Evolutionary conservation across 2,797 vertebrate species (phyloP).

Genomic region (Ctenopoma kingsleyae): DNA sequence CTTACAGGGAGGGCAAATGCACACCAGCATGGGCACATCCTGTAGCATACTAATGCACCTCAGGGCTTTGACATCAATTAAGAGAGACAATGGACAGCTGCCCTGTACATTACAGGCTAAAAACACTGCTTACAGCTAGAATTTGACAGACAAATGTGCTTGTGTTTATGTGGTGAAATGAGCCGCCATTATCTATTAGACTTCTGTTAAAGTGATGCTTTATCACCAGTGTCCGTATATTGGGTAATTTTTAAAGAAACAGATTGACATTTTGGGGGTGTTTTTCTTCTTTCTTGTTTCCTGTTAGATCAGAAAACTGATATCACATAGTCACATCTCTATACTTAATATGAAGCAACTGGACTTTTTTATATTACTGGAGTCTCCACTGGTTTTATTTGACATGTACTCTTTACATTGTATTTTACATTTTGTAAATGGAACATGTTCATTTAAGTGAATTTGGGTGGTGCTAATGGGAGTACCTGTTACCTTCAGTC

Average conservation of each 20-base stretch:
- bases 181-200: neutral
- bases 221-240: neutral
- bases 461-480: neutral
- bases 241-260: neutral
- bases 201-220: slow-evolving; percentile 19
- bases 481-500: neutral
- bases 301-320: neutral
- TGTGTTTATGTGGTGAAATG: slow-evolving; percentile 9
- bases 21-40: slow-evolving; percentile 61
- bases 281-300: neutral
- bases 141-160: slow-evolving; percentile 21
- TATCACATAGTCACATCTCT: neutral
- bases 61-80: slow-evolving; percentile 77
- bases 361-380: too few relatives aligned
- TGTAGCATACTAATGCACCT: slow-evolving; percentile 73
- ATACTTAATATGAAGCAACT: neutral
- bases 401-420: neutral
- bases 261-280: neutral
- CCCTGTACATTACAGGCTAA: slow-evolving; percentile 36
- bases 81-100: slow-evolving; percentile 65
- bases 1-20: slow-evolving; percentile 55
- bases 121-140: slow-evolving; percentile 47
- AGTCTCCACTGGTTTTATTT: neutral
- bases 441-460: neutral
- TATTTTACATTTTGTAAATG: neutral